Evolutionary conservation across 2,797 vertebrate species (phyloP).

Genomic region (Acanthornis magna): DNA sequence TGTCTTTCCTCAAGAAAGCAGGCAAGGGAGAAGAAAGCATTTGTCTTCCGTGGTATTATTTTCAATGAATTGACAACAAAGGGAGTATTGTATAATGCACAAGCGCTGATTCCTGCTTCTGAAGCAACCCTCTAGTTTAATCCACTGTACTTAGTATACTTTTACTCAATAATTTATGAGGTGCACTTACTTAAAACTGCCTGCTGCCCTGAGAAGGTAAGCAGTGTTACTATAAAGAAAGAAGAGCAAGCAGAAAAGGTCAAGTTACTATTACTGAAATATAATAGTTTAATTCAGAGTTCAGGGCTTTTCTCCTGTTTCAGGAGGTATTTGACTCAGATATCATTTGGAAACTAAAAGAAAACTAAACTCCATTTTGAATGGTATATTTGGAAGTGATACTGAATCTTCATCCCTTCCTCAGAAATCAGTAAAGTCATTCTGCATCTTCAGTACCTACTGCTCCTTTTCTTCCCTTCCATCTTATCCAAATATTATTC

Average conservation of each 20-base stretch:
- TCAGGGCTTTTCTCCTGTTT: not conserved
- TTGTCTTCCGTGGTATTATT: not conserved
- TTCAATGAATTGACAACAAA: slow-evolving; percentile 26
- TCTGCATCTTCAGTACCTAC: not conserved
- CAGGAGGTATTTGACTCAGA: not conserved
- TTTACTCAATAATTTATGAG: slow-evolving; percentile 23
- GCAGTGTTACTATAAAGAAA: not conserved
- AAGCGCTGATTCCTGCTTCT: not conserved
- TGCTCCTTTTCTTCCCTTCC: not conserved
- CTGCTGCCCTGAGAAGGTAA: not conserved
- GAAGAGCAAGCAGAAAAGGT: not conserved
- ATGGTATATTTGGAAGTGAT: not conserved
- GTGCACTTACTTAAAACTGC: slow-evolving; percentile 19
- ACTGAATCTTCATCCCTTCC: not conserved
- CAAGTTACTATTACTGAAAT: not conserved
- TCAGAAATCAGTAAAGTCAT: not conserved
- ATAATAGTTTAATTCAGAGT: not conserved
- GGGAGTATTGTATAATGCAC: not conserved
- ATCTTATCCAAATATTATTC: not conserved
- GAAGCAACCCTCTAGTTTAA: slow-evolving; percentile 18
- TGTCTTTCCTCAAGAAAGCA: not conserved
- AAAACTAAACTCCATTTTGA: not conserved
- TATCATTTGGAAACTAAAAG: not conserved
- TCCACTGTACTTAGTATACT: slow-evolving; percentile 11
- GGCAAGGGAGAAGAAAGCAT: not conserved